Conservation (phyloP, 2,888 invertebrate genomes). For the Pammene aurita region DNA sequence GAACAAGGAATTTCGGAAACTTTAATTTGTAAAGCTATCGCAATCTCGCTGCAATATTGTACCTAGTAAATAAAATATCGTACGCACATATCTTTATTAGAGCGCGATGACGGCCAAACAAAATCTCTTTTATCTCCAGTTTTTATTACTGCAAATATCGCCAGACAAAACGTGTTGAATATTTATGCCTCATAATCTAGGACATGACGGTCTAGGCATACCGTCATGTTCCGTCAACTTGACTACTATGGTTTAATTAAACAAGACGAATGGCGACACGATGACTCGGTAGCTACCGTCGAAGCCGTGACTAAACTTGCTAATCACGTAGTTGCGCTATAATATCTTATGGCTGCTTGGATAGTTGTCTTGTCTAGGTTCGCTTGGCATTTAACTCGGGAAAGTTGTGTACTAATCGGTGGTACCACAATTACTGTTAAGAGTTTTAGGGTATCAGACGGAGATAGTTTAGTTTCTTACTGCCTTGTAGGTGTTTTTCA, state of each 20-base stretch:
- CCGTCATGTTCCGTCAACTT: slow-evolving; percentile 38
- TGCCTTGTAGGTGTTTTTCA: no score
- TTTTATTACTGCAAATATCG: slow-evolving; percentile 31
- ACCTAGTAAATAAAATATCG: background rate
- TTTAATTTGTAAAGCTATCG: no score
- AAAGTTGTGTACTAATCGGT: slow-evolving; percentile 6
- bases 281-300: slow-evolving; percentile 1
- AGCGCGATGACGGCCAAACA: background rate
- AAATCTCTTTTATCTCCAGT: slow-evolving; percentile 15
- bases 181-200: slow-evolving; percentile 31
- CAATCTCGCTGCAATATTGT: no score
- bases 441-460: background rate
- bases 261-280: slow-evolving; percentile 25
- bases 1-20: no score
- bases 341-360: slow-evolving; percentile 33
- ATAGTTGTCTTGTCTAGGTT: slow-evolving; percentile 17
- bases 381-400: slow-evolving; percentile 12
- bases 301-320: slow-evolving; percentile 24
- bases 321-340: slow-evolving; percentile 29
- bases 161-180: slow-evolving; percentile 37
- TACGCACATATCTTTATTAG: background rate
- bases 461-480: no score
- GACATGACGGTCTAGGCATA: slow-evolving; percentile 18
- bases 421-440: slow-evolving; percentile 6
- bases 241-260: slow-evolving; percentile 39